Percentiles rank a stretch among this genome's conserved stretches.
Conservation (phyloP, 2,888 invertebrate species). For the Heterodera filipjevi region DNA sequence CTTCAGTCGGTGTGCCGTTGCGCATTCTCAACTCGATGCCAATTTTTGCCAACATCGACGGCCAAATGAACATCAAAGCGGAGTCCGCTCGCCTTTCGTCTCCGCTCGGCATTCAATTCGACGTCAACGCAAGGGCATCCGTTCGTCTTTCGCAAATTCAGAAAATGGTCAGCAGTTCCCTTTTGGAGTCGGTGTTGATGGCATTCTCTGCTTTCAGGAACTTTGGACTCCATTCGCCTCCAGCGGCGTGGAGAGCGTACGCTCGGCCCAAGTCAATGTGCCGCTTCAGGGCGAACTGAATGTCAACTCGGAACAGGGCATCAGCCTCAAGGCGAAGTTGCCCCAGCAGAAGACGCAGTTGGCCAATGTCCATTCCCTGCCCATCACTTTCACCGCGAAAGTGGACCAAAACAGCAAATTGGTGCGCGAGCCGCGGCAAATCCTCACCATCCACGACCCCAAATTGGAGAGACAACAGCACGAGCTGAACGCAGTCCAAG, state of each 20-base stretch:
- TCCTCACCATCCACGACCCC: slow-evolving; percentile 38
- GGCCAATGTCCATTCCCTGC: slow-evolving; percentile 46
- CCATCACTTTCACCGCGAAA: slow-evolving; percentile 42
- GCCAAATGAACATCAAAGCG: slow-evolving; percentile 24
- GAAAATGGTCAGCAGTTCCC: slow-evolving; percentile 20
- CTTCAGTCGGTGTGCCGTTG: slow-evolving; percentile 55
- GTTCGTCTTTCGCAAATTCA: slow-evolving; percentile 31
- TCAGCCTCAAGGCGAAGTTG: slow-evolving; percentile 33
- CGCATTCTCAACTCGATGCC: slow-evolving; percentile 32
- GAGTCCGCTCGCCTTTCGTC: background rate
- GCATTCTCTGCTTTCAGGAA: slow-evolving; percentile 16
- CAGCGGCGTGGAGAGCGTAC: slow-evolving; percentile 40
- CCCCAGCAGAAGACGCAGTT: slow-evolving; percentile 40
- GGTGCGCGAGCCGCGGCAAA: slow-evolving; percentile 28
- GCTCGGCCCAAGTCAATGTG: slow-evolving; percentile 39
- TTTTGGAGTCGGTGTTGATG: background rate
- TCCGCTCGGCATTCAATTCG: slow-evolving; percentile 5
- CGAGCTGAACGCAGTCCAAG: slow-evolving; percentile 29
- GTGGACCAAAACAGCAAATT: slow-evolving; percentile 13
- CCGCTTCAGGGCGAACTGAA: slow-evolving; percentile 35
- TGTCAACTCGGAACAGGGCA: slow-evolving; percentile 20
- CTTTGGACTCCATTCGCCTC: slow-evolving; percentile 41
- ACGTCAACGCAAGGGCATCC: slow-evolving; percentile 26
- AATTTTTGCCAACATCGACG: slow-evolving; percentile 35
- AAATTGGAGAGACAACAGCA: slow-evolving; percentile 37